Evolutionary conservation across 2,113 vertebrate genomes (phyloP).

Genomic region (Copsychus sechellarum): DNA sequence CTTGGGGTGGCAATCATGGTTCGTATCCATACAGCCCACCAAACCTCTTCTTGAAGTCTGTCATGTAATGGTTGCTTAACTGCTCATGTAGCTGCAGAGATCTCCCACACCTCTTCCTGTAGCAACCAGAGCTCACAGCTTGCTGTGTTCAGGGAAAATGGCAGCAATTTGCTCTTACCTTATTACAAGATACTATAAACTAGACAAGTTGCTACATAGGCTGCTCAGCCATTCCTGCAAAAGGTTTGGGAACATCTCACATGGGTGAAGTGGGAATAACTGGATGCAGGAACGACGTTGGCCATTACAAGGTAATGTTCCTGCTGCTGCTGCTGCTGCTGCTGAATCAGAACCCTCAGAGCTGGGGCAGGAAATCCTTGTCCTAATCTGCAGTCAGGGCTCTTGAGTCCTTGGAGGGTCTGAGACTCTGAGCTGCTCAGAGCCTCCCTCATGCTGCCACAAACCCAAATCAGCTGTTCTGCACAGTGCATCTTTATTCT

Average conservation of each 20-base stretch:
- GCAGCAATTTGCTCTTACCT: not conserved
- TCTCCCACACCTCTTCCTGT: not conserved
- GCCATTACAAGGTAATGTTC: not conserved
- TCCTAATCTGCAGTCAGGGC: not conserved
- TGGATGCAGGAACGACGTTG: not conserved
- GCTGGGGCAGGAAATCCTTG: not conserved
- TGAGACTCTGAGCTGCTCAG: not conserved
- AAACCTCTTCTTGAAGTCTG: not conserved
- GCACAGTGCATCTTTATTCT: not conserved
- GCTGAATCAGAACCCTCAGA: not conserved
- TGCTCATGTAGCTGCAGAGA: not conserved
- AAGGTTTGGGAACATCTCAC: not conserved
- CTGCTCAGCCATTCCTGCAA: not conserved
- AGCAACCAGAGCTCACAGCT: not conserved
- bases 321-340: not conserved
- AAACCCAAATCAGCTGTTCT: not conserved
- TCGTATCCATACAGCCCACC: not conserved
- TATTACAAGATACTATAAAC: not conserved
- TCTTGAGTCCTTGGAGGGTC: not conserved
- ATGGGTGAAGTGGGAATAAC: not conserved
- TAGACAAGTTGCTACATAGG: not conserved
- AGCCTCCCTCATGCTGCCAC: not conserved
- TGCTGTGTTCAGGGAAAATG: not conserved
- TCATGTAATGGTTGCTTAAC: not conserved
- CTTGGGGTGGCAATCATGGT: not conserved